Percentiles rank a stretch among this genome's conserved stretches.
Evolutionary conservation across 2,113 vertebrate genomes (phyloP).

Genomic region (Calidris pygmaea): DNA sequence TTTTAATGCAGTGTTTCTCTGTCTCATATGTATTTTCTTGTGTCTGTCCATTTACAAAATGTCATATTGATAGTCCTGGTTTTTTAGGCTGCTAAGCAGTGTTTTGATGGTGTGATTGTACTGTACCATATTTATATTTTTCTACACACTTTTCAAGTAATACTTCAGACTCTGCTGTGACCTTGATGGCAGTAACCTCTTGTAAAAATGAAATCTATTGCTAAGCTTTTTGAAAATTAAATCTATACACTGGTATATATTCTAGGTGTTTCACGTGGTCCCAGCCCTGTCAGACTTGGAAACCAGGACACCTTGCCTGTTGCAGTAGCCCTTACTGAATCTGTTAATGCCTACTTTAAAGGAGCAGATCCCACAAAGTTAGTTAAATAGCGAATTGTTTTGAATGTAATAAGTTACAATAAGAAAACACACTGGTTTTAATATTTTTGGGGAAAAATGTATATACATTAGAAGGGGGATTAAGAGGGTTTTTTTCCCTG

Average conservation of each 20-base stretch:
- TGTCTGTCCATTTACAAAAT: slow-evolving; percentile 21
- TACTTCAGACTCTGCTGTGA: slow-evolving; percentile 7
- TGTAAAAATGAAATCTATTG: slow-evolving; percentile 17
- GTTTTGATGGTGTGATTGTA: neutral
- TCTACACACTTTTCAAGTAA: neutral
- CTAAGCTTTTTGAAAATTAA: slow-evolving; percentile 36
- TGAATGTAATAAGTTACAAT: slow-evolving; percentile 26
- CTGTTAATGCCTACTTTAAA: slow-evolving; percentile 96
- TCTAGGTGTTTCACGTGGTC: slow-evolving; percentile 90
- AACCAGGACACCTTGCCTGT: slow-evolving; percentile 90
- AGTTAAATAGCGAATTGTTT: slow-evolving; percentile 73
- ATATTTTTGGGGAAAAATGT: neutral
- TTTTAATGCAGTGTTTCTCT: neutral
- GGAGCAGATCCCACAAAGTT: slow-evolving; percentile 94
- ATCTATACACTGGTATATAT: slow-evolving; percentile 27
- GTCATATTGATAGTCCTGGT: neutral
- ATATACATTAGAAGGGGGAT: neutral
- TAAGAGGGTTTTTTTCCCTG: neutral
- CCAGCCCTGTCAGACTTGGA: slow-evolving; percentile 91
- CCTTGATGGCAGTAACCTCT: neutral
- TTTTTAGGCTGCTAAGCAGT: neutral
- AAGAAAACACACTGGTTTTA: neutral
- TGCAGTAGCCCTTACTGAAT: slow-evolving; percentile 92
- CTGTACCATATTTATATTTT: slow-evolving; percentile 7
- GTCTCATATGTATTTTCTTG: neutral